Percentiles rank a stretch among this genome's conserved stretches.
phyloP scores from a whole-genome alignment of 2,113 vertebrate genomes.

The Pseudorasbora parva region DNA sequence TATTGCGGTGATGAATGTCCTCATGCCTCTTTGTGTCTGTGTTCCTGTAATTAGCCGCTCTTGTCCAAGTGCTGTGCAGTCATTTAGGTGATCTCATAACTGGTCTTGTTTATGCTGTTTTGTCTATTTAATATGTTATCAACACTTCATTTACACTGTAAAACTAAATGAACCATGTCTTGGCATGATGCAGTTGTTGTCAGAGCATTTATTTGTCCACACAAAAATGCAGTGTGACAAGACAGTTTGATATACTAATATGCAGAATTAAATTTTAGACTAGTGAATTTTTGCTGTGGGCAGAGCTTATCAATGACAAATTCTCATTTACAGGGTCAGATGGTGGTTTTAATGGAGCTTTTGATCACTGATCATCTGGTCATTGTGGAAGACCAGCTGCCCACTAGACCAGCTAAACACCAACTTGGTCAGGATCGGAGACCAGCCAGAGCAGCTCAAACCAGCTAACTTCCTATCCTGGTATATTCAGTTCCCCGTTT shows the following conservation, averaged over 20 bases:
- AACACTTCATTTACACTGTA: background rate
- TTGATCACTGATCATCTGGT: too few species aligned
- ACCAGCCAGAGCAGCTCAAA: too few species aligned
- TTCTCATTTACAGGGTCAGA: too few species aligned
- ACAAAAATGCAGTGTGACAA: background rate
- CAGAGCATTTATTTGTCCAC: background rate
- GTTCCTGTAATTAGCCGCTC: background rate
- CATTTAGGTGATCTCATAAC: background rate
- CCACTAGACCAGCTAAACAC: too few species aligned
- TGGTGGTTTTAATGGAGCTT: too few species aligned
- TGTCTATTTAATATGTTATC: background rate
- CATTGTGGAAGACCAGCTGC: too few species aligned
- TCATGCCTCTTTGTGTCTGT: slow-evolving; percentile 17
- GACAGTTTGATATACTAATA: background rate
- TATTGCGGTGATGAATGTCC: background rate
- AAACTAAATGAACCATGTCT: background rate
- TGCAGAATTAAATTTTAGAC: background rate
- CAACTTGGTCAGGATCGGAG: too few species aligned
- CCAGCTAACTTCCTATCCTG: too few species aligned
- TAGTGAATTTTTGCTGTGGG: background rate
- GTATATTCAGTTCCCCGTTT: too few species aligned
- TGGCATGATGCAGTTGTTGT: background rate
- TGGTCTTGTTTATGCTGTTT: background rate
- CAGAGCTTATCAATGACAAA: background rate
- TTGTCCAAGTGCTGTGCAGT: background rate